Conservation (phyloP, 2,888 invertebrate species). For the Hydrotaea diabolus region DNA sequence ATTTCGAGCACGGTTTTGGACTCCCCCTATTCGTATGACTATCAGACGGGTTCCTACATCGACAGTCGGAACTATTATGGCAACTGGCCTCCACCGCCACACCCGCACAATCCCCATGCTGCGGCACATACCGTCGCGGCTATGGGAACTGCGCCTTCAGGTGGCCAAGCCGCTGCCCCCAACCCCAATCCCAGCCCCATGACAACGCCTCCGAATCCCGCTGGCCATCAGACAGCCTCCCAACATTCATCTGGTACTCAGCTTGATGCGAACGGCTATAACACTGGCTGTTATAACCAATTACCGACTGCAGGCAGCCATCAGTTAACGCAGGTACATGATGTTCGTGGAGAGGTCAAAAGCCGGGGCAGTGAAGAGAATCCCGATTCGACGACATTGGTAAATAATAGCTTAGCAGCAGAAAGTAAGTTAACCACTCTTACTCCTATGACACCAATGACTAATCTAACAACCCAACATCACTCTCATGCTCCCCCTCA, state of each 20-base stretch:
- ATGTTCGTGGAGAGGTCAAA: slow-evolving; percentile 78
- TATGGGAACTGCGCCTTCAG: slow-evolving; percentile 50
- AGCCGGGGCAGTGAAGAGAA: slow-evolving; percentile 84
- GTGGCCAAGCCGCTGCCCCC: slow-evolving; percentile 50
- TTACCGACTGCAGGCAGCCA: slow-evolving; percentile 73
- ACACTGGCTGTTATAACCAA: slow-evolving; percentile 74
- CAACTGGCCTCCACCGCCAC: slow-evolving; percentile 83
- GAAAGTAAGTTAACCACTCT: slow-evolving; percentile 79
- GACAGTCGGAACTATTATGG: slow-evolving; percentile 86
- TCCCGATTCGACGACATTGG: slow-evolving; percentile 88
- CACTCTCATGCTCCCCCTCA: slow-evolving; percentile 71
- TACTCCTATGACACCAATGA: slow-evolving; percentile 82
- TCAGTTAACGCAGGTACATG: slow-evolving; percentile 73
- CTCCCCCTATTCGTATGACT: slow-evolving; percentile 85
- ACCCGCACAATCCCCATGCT: slow-evolving; percentile 81
- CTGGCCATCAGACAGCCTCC: slow-evolving; percentile 56
- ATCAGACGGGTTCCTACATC: slow-evolving; percentile 82
- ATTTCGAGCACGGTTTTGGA: slow-evolving; percentile 92
- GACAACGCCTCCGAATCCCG: slow-evolving; percentile 68
- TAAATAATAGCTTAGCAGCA: slow-evolving; percentile 82
- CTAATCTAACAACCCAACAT: slow-evolving; percentile 76
- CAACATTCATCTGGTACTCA: slow-evolving; percentile 62
- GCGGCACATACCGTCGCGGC: slow-evolving; percentile 68
- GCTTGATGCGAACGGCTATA: slow-evolving; percentile 70
- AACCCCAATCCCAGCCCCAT: slow-evolving; percentile 43